phyloP scores from a whole-genome alignment of 1,140 invertebrate species.

The Neodiprion fabricii region DNA sequence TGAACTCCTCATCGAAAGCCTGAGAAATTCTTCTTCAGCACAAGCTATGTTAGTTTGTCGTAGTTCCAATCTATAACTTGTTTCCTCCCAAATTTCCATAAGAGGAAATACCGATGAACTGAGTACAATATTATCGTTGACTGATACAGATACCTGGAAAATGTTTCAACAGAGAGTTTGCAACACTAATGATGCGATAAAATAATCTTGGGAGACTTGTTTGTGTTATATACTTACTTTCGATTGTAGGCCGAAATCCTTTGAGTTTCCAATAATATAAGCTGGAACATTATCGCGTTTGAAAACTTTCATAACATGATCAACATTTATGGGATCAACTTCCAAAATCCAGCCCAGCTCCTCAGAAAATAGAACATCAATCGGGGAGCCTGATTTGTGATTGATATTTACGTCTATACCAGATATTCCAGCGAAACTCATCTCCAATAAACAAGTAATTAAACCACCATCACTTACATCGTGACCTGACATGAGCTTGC shows the following conservation, averaged over 20 bases:
- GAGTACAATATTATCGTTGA: slow-evolving; percentile 69
- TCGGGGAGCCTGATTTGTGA: slow-evolving; percentile 62
- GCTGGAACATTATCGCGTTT: slow-evolving; percentile 68
- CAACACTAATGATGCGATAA: slow-evolving; percentile 18
- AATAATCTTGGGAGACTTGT: slow-evolving; percentile 10
- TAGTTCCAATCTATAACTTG: slow-evolving; percentile 88
- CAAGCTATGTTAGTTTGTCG: slow-evolving; percentile 83
- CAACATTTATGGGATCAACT: slow-evolving; percentile 65
- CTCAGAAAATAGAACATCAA: slow-evolving; percentile 86
- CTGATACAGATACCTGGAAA: slow-evolving; percentile 64
- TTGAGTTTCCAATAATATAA: slow-evolving; percentile 74
- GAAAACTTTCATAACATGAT: slow-evolving; percentile 70
- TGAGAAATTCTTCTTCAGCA: slow-evolving; percentile 79
- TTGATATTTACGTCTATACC: slow-evolving; percentile 76
- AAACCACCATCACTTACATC: slow-evolving; percentile 97
- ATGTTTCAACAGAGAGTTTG: slow-evolving; percentile 16
- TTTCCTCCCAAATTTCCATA: slow-evolving; percentile 92
- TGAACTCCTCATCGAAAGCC: slow-evolving; percentile 63
- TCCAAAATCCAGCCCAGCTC: slow-evolving; percentile 94
- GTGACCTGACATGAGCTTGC: slow-evolving; percentile 85
- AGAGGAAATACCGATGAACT: slow-evolving; percentile 70
- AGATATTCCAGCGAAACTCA: slow-evolving; percentile 91
- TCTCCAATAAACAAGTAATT: slow-evolving; percentile 89
- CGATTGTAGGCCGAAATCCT: slow-evolving; percentile 72
- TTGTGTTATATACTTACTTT: slow-evolving; percentile 48